These are phyloP conservation scores for Danionella dracula DNA, from an alignment of 2,797 vertebrate genomes.

Conservation along the genomic window DNA sequence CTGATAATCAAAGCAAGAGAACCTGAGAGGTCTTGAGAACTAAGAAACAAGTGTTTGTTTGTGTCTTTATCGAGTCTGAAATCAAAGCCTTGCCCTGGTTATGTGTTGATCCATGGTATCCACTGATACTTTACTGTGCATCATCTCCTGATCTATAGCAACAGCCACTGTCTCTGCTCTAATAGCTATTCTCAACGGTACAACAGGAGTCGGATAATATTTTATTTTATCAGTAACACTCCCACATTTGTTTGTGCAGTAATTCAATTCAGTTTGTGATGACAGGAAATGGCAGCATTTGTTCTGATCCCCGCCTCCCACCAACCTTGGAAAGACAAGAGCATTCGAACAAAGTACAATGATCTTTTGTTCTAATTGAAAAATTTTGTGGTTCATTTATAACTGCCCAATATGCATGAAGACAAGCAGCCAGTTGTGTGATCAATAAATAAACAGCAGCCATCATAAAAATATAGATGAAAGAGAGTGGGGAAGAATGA, in stretches of 20 bases:
- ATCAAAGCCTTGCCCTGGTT: slow-evolving; percentile 25
- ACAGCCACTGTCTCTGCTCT: slow-evolving; percentile 39
- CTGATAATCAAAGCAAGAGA: slow-evolving; percentile 7
- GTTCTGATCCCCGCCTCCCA: slow-evolving; percentile 41
- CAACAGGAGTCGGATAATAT: slow-evolving; percentile 46
- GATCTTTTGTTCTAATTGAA: slow-evolving; percentile 56
- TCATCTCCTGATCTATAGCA: slow-evolving; percentile 37
- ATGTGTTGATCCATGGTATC: slow-evolving; percentile 5
- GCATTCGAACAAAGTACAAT: slow-evolving; percentile 46
- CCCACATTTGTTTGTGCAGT: slow-evolving; percentile 47
- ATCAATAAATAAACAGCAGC: slow-evolving; percentile 65
- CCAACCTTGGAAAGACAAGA: slow-evolving; percentile 43
- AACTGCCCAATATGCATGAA: slow-evolving; percentile 55
- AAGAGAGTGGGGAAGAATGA: slow-evolving; percentile 8
- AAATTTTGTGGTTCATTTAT: slow-evolving; percentile 56
- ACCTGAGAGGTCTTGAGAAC: slow-evolving; percentile 14
- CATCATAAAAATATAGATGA: slow-evolving; percentile 48
- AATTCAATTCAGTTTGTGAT: slow-evolving; percentile 49
- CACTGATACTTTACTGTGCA: slow-evolving; percentile 30
- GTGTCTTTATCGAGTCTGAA: slow-evolving; percentile 22
- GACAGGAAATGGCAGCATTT: slow-evolving; percentile 63
- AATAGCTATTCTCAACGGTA: slow-evolving; percentile 46
- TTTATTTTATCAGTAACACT: slow-evolving; percentile 50
- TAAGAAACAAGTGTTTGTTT: slow-evolving; percentile 17
- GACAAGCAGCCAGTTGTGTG: slow-evolving; percentile 59